phyloP scores from a whole-genome alignment of 2,113 vertebrate species.

The Lepidothrix coronata region DNA sequence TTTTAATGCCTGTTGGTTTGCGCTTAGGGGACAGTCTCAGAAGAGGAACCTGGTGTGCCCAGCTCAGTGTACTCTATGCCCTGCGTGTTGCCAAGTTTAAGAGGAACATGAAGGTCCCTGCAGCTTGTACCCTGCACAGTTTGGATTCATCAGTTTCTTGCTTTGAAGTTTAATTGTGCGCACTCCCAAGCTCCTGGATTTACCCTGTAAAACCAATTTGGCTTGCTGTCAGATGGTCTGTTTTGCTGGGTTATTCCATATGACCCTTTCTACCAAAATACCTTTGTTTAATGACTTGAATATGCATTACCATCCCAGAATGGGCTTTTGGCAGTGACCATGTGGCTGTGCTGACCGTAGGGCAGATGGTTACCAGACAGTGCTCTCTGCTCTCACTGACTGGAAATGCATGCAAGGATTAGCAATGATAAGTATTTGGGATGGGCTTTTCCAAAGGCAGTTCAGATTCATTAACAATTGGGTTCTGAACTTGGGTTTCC shows the following conservation, averaged over 20 bases:
- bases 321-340: rapidly evolving
- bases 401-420: rapidly evolving
- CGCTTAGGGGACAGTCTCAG: background rate
- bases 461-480: background rate
- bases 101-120: background rate
- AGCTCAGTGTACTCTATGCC: background rate
- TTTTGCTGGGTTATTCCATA: background rate
- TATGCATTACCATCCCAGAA: rapidly evolving
- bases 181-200: background rate
- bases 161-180: background rate
- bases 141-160: background rate
- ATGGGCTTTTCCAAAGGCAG: background rate
- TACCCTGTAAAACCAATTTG: background rate
- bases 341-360: rapidly evolving
- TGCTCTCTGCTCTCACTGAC: background rate
- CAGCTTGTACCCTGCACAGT: background rate
- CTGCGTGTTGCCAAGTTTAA: background rate
- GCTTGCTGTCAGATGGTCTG: background rate
- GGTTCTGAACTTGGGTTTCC: background rate
- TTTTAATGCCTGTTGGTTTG: background rate
- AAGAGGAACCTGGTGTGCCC: background rate
- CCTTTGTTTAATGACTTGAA: background rate
- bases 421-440: background rate
- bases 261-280: background rate
- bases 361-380: no score